These are phyloP conservation scores for Lepilemur septentrionalis DNA, from an alignment of 2,797 vertebrate species.

Conservation along the genomic window DNA sequence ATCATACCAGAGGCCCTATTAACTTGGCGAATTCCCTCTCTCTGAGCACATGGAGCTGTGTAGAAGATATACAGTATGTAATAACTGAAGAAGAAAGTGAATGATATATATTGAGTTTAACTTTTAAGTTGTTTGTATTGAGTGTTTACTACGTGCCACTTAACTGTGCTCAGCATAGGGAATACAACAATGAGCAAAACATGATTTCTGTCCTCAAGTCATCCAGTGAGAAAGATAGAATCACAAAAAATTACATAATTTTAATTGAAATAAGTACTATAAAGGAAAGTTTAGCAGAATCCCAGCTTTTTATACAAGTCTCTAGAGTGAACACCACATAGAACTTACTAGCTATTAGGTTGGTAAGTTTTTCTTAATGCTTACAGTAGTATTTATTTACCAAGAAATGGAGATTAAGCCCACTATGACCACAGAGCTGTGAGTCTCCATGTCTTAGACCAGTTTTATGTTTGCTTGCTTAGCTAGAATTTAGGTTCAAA, in stretches of 20 bases:
- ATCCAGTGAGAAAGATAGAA: background rate
- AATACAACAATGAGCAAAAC: background rate
- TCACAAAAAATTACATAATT: slow-evolving; percentile 3
- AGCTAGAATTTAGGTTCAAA: background rate
- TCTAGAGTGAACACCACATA: slow-evolving; percentile 12
- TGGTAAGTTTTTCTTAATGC: background rate
- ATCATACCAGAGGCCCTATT: background rate
- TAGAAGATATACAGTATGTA: background rate
- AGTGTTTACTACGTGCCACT: background rate
- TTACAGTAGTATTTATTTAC: slow-evolving; percentile 8
- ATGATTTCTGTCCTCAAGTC: background rate
- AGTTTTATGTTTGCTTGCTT: background rate
- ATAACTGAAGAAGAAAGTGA: slow-evolving; percentile 39
- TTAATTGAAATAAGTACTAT: slow-evolving; percentile 17
- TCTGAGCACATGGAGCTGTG: background rate
- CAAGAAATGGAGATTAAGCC: background rate
- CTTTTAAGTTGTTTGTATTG: slow-evolving; percentile 30
- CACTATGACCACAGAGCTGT: background rate
- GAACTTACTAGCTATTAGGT: background rate
- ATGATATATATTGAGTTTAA: background rate
- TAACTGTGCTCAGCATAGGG: background rate
- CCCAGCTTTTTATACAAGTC: slow-evolving; percentile 1
- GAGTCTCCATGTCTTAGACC: background rate
- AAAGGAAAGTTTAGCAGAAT: background rate
- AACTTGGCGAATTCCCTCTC: slow-evolving; percentile 12